A percentile compares a stretch with the other conserved stretches of the same genome.
These are phyloP conservation scores for Erythrocercus mccallii DNA, from an alignment of 2,113 vertebrate species.

Conservation along the genomic window DNA sequence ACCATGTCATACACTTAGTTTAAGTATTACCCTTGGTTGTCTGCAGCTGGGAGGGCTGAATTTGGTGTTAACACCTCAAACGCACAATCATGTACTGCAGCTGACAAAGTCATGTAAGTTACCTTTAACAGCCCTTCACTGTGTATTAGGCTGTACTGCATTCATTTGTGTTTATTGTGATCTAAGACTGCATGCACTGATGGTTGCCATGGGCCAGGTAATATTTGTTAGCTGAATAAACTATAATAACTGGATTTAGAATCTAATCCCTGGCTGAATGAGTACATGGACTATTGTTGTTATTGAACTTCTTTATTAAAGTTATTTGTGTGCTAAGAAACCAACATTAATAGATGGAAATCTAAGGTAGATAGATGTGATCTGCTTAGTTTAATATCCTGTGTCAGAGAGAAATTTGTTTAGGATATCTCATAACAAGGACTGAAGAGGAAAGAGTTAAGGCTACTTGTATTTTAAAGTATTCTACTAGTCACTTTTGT, in stretches of 20 bases:
- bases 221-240: not conserved
- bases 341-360: not conserved
- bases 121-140: not conserved
- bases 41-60: not conserved
- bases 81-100: rapidly evolving
- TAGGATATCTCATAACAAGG: not conserved
- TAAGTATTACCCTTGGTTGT: not conserved
- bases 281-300: not conserved
- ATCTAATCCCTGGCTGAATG: not conserved
- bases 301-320: not conserved
- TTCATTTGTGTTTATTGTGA: not conserved
- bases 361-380: not conserved
- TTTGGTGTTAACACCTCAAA: not conserved
- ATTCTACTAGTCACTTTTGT: not conserved
- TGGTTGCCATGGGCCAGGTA: not conserved
- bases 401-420: not conserved
- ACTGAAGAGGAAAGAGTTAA: not conserved
- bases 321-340: not conserved
- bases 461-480: not conserved
- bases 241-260: not conserved
- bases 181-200: not conserved
- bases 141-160: not conserved
- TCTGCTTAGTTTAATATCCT: conserved; percentile 10
- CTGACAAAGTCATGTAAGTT: not conserved
- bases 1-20: no score